phyloP scores from a whole-genome alignment of 1,140 invertebrate species.

The Drosophila bocqueti region DNA sequence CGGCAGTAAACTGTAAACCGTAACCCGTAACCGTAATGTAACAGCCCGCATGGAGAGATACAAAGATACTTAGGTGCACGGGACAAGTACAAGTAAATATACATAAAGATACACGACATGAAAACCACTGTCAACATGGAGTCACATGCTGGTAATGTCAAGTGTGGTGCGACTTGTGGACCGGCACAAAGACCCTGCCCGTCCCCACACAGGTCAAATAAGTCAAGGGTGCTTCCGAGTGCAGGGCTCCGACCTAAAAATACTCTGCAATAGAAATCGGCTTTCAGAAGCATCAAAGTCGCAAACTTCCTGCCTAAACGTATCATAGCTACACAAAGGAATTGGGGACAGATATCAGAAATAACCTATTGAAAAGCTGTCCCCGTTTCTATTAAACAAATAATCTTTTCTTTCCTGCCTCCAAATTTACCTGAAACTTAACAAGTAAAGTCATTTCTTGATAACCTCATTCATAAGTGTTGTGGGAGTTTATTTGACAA shows the following conservation, averaged over 20 bases:
- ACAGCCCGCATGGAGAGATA: slow-evolving; percentile 40
- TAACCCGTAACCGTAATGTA: slow-evolving; percentile 38
- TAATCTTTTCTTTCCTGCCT: not conserved
- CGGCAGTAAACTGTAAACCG: slow-evolving; percentile 51
- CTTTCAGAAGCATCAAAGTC: not conserved
- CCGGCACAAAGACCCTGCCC: slow-evolving; percentile 10
- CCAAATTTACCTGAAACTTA: not conserved
- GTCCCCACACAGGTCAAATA: slow-evolving; percentile 9
- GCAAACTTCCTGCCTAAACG: not conserved
- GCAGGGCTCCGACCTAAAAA: slow-evolving; percentile 30
- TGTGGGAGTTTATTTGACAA: not conserved
- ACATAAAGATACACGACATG: slow-evolving; percentile 54
- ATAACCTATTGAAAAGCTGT: slow-evolving; percentile 1
- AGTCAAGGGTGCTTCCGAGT: slow-evolving; percentile 14
- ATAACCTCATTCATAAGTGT: not conserved
- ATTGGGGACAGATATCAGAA: not conserved
- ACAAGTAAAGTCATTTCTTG: not conserved
- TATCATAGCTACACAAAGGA: not conserved
- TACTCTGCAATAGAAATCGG: slow-evolving; percentile 35
- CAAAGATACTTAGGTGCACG: slow-evolving; percentile 11
- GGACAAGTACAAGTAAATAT: slow-evolving; percentile 51
- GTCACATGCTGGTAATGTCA: slow-evolving; percentile 39
- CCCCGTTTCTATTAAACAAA: not conserved
- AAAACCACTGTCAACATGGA: slow-evolving; percentile 44
- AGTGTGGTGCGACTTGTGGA: slow-evolving; percentile 32